These are phyloP conservation scores for Hedychridium roseum DNA, from an alignment of 2,888 invertebrate genomes.

Conservation along the genomic window DNA sequence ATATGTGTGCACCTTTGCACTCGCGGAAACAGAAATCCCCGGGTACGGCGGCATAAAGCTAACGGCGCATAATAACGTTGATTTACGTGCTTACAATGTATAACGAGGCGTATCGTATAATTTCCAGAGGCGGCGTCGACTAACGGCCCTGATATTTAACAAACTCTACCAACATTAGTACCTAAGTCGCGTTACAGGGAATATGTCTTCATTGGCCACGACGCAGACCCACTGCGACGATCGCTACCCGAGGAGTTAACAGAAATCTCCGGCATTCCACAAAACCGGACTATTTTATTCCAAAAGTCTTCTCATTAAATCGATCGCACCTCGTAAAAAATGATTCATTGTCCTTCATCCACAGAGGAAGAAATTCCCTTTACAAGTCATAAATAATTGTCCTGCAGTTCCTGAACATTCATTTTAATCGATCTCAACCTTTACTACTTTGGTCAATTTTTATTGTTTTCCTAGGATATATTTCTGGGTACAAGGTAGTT, in stretches of 20 bases:
- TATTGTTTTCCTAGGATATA: too few relatives aligned
- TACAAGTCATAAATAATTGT: too few relatives aligned
- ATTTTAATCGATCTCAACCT: too few relatives aligned
- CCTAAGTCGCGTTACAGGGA: constrained; percentile 14
- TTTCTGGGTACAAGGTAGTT: too few relatives aligned
- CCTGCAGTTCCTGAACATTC: too few relatives aligned
- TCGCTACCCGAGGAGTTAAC: constrained; percentile 2
- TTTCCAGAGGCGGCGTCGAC: constrained; percentile 10
- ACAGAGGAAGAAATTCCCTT: too few relatives aligned
- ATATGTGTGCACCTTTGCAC: too few relatives aligned
- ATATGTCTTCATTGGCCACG: constrained; percentile 14
- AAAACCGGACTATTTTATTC: too few relatives aligned
- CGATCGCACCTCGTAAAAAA: too few relatives aligned
- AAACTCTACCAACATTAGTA: constrained; percentile 25
- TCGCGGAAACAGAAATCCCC: constrained; percentile 25
- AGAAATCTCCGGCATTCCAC: constrained; percentile 14
- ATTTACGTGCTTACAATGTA: constrained; percentile 29
- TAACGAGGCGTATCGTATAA: constrained; percentile 27
- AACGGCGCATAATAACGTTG: constrained; percentile 30
- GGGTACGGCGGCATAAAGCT: constrained; percentile 13
- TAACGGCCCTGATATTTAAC: constrained; percentile 19
- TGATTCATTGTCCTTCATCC: too few relatives aligned
- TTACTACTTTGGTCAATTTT: too few relatives aligned
- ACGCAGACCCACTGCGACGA: neutral
- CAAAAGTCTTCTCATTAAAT: too few relatives aligned